These are phyloP conservation scores for Mesochorus sp. DNA, from an alignment of 2,888 invertebrate genomes.

Conservation along the genomic window DNA sequence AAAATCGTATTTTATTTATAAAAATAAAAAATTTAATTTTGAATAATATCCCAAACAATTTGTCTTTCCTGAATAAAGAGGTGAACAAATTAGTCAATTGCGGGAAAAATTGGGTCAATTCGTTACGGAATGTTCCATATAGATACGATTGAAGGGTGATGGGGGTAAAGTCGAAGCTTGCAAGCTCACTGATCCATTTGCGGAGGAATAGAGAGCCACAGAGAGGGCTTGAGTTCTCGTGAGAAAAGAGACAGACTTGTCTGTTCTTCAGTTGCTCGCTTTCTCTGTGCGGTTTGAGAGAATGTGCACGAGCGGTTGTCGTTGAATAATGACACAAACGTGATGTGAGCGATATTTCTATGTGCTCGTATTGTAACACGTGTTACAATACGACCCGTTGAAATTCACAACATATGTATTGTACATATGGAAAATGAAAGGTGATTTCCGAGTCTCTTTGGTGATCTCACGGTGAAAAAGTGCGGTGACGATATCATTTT, in stretches of 20 bases:
- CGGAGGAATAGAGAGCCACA: not conserved
- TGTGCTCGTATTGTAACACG: not conserved
- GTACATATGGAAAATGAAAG: not conserved
- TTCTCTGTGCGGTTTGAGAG: not conserved
- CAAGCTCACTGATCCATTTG: constrained; percentile 19
- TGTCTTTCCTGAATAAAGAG: too few relatives aligned
- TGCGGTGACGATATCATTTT: not conserved
- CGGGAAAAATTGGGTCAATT: not conserved
- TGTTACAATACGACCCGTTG: not conserved
- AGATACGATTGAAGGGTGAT: not conserved
- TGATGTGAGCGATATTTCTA: constrained; percentile 27
- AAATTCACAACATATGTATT: constrained; percentile 1
- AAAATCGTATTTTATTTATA: too few relatives aligned
- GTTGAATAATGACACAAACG: constrained; percentile 30
- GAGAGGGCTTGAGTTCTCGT: not conserved
- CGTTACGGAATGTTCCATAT: not conserved
- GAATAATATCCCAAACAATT: too few relatives aligned
- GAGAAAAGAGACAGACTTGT: not conserved
- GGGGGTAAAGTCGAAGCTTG: not conserved
- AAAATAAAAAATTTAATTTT: too few relatives aligned
- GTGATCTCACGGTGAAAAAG: not conserved
- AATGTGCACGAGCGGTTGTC: constrained; percentile 22
- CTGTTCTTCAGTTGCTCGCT: not conserved
- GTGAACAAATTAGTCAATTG: not conserved
- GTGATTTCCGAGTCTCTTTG: not conserved